Evolutionary conservation across 2,797 vertebrate species (phyloP).

Genomic region (Sebastes vulpes): DNA sequence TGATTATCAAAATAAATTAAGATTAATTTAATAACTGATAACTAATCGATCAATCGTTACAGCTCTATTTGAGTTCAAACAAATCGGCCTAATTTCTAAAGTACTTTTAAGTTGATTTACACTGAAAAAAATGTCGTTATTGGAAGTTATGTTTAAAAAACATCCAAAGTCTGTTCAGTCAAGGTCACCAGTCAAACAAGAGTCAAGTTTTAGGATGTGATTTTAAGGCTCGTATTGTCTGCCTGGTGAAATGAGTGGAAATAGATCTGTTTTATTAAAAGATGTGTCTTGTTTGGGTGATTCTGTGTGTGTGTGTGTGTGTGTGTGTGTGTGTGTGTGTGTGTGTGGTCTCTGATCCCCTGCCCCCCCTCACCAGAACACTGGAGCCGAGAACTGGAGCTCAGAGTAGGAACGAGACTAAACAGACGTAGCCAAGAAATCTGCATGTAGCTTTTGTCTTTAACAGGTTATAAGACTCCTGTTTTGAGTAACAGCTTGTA

Average conservation of each 20-base stretch:
- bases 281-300: slow-evolving; percentile 44
- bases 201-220: slow-evolving; percentile 15
- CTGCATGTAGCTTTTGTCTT: slow-evolving; percentile 64
- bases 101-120: background rate
- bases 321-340: slow-evolving; percentile 25
- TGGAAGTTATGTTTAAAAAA: background rate
- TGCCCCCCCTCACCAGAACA: slow-evolving; percentile 57
- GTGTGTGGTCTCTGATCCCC: slow-evolving; percentile 78
- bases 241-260: slow-evolving; percentile 45
- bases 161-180: slow-evolving; percentile 4
- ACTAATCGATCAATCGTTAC: too few species aligned
- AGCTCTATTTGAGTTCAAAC: background rate
- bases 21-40: too few species aligned
- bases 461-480: slow-evolving; percentile 32
- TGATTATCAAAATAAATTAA: too few species aligned
- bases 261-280: slow-evolving; percentile 57
- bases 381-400: slow-evolving; percentile 57
- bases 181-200: slow-evolving; percentile 3
- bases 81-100: background rate
- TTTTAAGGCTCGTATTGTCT: slow-evolving; percentile 22
- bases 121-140: background rate
- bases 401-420: slow-evolving; percentile 56
- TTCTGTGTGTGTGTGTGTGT: background rate
- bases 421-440: slow-evolving; percentile 60
- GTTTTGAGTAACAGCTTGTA: slow-evolving; percentile 13